Evolutionary conservation across 1,140 invertebrate genomes (phyloP).

Genomic region (Heliconius congener): DNA sequence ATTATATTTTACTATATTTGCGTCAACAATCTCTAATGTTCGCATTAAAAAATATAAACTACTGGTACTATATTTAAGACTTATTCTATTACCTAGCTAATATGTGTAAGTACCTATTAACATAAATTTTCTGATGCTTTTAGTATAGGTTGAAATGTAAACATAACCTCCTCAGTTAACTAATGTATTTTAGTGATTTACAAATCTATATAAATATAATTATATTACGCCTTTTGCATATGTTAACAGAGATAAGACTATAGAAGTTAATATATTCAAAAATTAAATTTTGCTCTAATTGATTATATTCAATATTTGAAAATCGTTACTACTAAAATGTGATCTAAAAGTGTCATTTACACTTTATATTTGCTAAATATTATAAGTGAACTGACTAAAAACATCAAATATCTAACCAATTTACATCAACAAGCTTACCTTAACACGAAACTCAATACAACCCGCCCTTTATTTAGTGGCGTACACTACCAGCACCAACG

Average conservation of each 20-base stretch:
- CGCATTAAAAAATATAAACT: neutral
- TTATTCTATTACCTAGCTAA: neutral
- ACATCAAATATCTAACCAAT: neutral
- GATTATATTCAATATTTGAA: too few species aligned
- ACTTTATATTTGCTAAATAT: too few species aligned
- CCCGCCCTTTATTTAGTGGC: conserved; percentile 12
- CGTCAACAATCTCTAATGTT: neutral
- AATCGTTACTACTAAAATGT: too few species aligned
- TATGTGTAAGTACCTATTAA: too few species aligned
- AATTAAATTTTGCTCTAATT: too few species aligned
- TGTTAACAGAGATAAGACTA: too few species aligned
- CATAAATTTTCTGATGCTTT: neutral
- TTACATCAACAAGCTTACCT: neutral
- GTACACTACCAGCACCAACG: conserved; percentile 23
- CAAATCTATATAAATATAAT: too few species aligned
- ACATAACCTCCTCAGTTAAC: neutral
- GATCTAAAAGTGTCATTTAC: too few species aligned
- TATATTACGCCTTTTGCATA: too few species aligned
- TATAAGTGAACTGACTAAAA: neutral
- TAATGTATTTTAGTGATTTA: too few species aligned
- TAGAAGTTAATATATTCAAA: too few species aligned
- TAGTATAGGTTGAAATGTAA: neutral
- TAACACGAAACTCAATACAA: conserved; percentile 1
- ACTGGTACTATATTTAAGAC: neutral
- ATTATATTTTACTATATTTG: neutral